Evolutionary conservation across 2,888 invertebrate species (phyloP), one percentile per base, ranked within the genome.

Genomic region (Drosophila mettleri): DNA sequence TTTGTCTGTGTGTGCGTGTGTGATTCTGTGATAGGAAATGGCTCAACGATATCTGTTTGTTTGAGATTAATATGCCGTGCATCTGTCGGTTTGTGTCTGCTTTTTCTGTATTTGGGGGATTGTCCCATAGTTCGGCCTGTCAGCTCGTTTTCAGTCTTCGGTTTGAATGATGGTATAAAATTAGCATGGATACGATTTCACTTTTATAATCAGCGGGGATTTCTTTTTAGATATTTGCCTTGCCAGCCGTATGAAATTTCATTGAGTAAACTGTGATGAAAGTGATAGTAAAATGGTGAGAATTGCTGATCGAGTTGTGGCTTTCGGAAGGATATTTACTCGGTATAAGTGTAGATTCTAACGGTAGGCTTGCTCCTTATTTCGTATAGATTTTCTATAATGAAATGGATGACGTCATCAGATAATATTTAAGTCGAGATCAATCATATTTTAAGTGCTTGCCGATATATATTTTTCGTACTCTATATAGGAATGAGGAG

Each of bases 1-100:
- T 59, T 39, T 55, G 38, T 51, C 31, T 43, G 16, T 39, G 39
- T 39, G 39, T 29, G 38, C 12, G 38, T 38, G 39, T 70, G 33
- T 58, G 79, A 64, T 52, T 61, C 45, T 61, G 54, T 53, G 80
- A 88, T 86, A 86, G 86, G 76, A 77, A 82, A 80, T 82, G 80
- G 69, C 43, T 75, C 80, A 76, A 52, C 68, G 82, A 75, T 89
- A 84, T 85, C 89, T 91, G 82, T 90, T 91, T 89, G 83, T 88
- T 88, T 82, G 81, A 91, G 90, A 91, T 90, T 91, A 90, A 89
- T 90, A 84, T 86, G 85, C 78, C 84, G 80, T 88, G 89, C 90
- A 90, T 90, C 90, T 90, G 90, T 86, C 86, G 75, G 78, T 59
- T 72, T 86, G 74, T 66, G 81, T 67, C 72, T 66, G 57, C 70